A percentile compares a stretch with the other conserved stretches of the same genome.
Evolutionary conservation across 1,140 invertebrate genomes (phyloP).

Genomic region (Drosophila rufa): DNA sequence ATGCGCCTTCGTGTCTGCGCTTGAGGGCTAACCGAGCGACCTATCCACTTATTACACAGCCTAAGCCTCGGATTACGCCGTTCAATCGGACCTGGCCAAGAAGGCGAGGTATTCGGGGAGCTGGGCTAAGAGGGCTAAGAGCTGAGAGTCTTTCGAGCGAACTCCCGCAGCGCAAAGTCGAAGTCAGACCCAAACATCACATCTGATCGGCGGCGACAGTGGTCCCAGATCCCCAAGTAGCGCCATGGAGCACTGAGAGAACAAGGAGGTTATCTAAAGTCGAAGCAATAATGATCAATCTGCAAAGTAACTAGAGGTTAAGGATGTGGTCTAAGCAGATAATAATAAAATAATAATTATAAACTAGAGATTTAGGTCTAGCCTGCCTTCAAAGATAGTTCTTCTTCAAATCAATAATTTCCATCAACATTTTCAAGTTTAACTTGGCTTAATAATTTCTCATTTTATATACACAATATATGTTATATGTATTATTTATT

Average conservation of each 20-base stretch:
- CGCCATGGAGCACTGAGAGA: constrained; percentile 49
- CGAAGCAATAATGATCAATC: not conserved
- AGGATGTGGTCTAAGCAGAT: too few species aligned
- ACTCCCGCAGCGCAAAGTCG: constrained; percentile 50
- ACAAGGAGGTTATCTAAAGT: not conserved
- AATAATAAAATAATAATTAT: too few species aligned
- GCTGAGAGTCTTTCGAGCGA: constrained; percentile 26
- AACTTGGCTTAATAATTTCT: too few species aligned
- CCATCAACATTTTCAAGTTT: not conserved
- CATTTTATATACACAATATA: not conserved
- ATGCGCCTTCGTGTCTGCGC: constrained; percentile 46
- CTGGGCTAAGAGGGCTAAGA: constrained; percentile 7
- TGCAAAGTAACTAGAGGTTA: too few species aligned
- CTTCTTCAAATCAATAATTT: too few species aligned
- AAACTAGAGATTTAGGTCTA: too few species aligned
- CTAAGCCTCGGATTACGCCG: constrained; percentile 60
- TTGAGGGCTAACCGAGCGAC: constrained; percentile 47
- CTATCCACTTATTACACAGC: constrained; percentile 53
- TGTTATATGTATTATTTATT: not conserved
- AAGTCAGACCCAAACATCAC: constrained; percentile 47
- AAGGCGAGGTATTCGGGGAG: constrained; percentile 24
- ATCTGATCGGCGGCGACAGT: constrained; percentile 60
- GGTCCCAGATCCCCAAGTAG: constrained; percentile 41
- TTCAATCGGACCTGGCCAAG: not conserved
- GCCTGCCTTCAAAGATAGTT: too few species aligned